phyloP scores from a whole-genome alignment of 2,888 invertebrate species.

The Hydroisotoma schaefferi region DNA sequence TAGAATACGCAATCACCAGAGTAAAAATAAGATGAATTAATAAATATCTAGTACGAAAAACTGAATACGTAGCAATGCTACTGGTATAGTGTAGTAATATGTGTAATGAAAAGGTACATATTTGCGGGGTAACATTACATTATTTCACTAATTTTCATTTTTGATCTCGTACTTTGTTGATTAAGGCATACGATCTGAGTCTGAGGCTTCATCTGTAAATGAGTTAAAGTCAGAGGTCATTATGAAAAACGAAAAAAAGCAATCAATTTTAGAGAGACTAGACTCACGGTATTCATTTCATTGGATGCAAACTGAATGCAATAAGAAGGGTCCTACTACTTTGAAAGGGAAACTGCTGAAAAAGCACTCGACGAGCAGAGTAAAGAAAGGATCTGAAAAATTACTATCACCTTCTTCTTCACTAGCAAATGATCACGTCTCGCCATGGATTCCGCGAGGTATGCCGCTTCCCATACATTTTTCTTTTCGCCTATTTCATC shows the following conservation, averaged over 20 bases:
- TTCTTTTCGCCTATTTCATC: too few relatives aligned
- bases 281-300: constrained; percentile 17
- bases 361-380: constrained; percentile 30
- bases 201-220: constrained; percentile 12
- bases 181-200: constrained; percentile 14
- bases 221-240: constrained; percentile 13
- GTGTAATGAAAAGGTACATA: not conserved
- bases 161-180: constrained; percentile 13
- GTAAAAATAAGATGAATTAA: too few relatives aligned
- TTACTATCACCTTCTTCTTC: too few relatives aligned
- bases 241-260: not conserved
- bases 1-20: too few relatives aligned
- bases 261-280: constrained; percentile 18
- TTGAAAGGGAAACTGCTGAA: constrained; percentile 12
- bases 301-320: constrained; percentile 11
- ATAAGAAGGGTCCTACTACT: too few relatives aligned
- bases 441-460: constrained; percentile 12
- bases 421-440: constrained; percentile 30
- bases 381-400: constrained; percentile 29
- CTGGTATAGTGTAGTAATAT: not conserved
- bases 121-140: not conserved
- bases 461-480: too few relatives aligned
- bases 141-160: not conserved
- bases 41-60: too few relatives aligned
- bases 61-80: too few relatives aligned